Percentiles rank a stretch among this genome's conserved stretches.
Conservation (phyloP, 2,888 invertebrate genomes). For the Leucoptera coffeella region DNA sequence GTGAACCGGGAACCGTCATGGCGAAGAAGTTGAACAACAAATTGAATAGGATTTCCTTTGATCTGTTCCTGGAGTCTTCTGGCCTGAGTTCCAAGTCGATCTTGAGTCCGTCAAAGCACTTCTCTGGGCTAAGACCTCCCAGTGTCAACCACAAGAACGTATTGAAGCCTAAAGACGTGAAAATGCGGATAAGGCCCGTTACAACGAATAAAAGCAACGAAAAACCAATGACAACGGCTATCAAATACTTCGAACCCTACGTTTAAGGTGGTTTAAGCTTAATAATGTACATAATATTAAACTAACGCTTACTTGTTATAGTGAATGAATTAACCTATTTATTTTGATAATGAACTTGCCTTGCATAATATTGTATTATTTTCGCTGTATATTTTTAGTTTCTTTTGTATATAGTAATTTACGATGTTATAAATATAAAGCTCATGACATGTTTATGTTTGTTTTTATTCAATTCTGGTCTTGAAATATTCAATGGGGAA, state of each 20-base stretch:
- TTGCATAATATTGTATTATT: slow-evolving; percentile 42
- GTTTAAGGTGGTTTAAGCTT: slow-evolving; percentile 15
- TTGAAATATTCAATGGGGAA: too few relatives aligned
- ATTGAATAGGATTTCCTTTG: slow-evolving; percentile 50
- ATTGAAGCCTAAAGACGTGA: slow-evolving; percentile 71
- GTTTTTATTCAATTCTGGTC: too few relatives aligned
- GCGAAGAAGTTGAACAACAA: slow-evolving; percentile 15
- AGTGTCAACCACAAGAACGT: slow-evolving; percentile 69
- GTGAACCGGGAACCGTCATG: slow-evolving; percentile 32
- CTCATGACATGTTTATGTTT: too few relatives aligned
- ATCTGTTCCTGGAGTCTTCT: slow-evolving; percentile 72
- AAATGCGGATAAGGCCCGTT: slow-evolving; percentile 63
- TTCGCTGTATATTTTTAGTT: too few relatives aligned
- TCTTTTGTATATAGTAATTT: too few relatives aligned
- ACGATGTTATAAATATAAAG: too few relatives aligned
- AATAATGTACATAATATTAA: slow-evolving; percentile 3
- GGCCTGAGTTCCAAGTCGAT: slow-evolving; percentile 77
- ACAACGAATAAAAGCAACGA: slow-evolving; percentile 55
- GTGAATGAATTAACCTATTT: slow-evolving; percentile 31
- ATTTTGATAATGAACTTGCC: slow-evolving; percentile 47
- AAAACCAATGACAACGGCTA: slow-evolving; percentile 50
- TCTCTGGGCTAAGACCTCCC: slow-evolving; percentile 47
- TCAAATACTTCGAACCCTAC: slow-evolving; percentile 49
- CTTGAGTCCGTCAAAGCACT: slow-evolving; percentile 44
- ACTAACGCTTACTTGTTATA: slow-evolving; percentile 12